Percentiles rank a stretch among this genome's conserved stretches.
These are phyloP conservation scores for Cygnus olor DNA, from an alignment of 2,797 vertebrate genomes.

Conservation along the genomic window DNA sequence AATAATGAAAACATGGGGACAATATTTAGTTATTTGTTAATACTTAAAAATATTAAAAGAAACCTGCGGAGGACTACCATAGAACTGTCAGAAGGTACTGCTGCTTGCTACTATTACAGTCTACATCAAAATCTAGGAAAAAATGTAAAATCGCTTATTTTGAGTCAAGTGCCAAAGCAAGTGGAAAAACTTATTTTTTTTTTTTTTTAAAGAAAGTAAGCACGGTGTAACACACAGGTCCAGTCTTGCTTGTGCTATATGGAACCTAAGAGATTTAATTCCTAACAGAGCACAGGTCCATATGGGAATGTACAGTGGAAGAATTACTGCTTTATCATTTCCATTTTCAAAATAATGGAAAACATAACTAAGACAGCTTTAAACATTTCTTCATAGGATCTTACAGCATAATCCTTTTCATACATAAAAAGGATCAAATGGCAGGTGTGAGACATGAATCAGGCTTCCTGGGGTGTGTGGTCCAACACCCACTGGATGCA, in stretches of 20 bases:
- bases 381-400: neutral
- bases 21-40: neutral
- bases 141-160: slow-evolving; percentile 1
- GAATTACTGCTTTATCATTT: neutral
- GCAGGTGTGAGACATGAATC: neutral
- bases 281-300: neutral
- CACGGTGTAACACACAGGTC: neutral
- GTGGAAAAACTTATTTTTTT: neutral
- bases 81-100: neutral
- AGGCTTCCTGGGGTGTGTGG: neutral
- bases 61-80: neutral
- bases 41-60: neutral
- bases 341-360: neutral
- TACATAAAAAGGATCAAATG: neutral
- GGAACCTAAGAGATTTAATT: neutral
- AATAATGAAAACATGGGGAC: neutral
- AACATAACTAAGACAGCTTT: neutral
- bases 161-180: neutral
- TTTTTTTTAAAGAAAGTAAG: neutral
- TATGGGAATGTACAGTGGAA: neutral
- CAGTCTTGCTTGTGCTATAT: neutral
- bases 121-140: neutral
- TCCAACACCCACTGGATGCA: neutral
- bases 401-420: neutral
- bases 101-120: neutral